These are phyloP conservation scores for Parazoanthus atlanticus DNA, from an alignment of 92 coral and sea anemone genomes.

Conservation along the genomic window DNA sequence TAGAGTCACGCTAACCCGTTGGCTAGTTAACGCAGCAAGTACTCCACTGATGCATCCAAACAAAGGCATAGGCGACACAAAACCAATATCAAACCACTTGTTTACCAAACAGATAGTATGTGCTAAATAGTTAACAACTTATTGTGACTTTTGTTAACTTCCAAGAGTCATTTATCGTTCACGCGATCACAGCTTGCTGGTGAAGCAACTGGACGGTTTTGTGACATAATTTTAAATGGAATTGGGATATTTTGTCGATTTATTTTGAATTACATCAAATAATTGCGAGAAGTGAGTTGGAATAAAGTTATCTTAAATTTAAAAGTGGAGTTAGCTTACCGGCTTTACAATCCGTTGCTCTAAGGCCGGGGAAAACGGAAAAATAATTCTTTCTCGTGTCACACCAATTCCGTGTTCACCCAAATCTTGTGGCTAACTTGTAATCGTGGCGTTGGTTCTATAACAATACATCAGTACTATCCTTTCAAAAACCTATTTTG, in stretches of 20 bases:
- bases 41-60: too few relatives aligned
- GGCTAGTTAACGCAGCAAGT: background rate
- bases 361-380: too few relatives aligned
- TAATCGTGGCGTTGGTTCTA: too few relatives aligned
- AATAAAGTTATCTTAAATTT: too few relatives aligned
- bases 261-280: background rate
- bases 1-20: conserved; percentile 8
- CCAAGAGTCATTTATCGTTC: background rate
- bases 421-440: too few relatives aligned
- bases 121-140: background rate
- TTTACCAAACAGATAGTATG: background rate
- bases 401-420: too few relatives aligned
- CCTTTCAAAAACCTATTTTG: too few relatives aligned
- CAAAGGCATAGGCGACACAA: conserved; percentile 11
- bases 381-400: background rate
- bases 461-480: too few relatives aligned
- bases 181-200: background rate
- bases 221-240: background rate
- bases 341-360: background rate
- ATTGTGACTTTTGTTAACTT: background rate
- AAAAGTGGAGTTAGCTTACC: too few relatives aligned
- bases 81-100: conserved; percentile 28
- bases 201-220: background rate
- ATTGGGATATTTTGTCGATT: background rate
- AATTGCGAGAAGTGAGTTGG: background rate